A percentile compares a stretch with the other conserved stretches of the same genome.
Evolutionary conservation across 2,888 invertebrate species (phyloP).

Genomic region (Xylocampa areola): DNA sequence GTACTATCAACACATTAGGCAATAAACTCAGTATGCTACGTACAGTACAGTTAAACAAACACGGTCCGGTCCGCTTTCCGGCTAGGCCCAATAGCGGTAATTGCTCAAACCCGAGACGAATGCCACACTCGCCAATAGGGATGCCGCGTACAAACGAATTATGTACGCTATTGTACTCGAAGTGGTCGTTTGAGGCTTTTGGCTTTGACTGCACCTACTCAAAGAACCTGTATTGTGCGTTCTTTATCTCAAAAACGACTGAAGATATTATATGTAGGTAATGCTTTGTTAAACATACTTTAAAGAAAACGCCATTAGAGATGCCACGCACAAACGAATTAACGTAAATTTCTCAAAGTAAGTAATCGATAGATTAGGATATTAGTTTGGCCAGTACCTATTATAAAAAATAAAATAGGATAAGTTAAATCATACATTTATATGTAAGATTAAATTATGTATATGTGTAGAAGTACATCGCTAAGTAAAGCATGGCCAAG

Average conservation of each 20-base stretch:
- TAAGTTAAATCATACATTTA: too few relatives aligned
- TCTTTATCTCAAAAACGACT: neutral
- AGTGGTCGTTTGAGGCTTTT: slow-evolving; percentile 24
- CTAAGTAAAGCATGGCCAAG: too few relatives aligned
- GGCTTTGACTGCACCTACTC: neutral
- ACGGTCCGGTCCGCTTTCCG: slow-evolving; percentile 46
- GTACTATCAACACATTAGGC: slow-evolving; percentile 53
- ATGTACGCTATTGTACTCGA: slow-evolving; percentile 29
- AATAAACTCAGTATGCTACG: slow-evolving; percentile 53
- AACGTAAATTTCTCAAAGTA: too few relatives aligned
- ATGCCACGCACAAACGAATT: too few relatives aligned
- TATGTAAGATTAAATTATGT: too few relatives aligned
- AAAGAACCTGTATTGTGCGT: neutral
- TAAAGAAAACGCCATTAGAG: too few relatives aligned
- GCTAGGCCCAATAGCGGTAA: slow-evolving; percentile 73
- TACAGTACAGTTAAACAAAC: slow-evolving; percentile 75
- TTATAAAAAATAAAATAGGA: too few relatives aligned
- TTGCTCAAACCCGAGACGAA: slow-evolving; percentile 68
- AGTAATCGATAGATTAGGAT: too few relatives aligned
- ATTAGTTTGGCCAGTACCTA: too few relatives aligned
- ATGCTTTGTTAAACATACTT: too few relatives aligned
- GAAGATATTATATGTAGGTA: too few relatives aligned
- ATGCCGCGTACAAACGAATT: slow-evolving; percentile 44
- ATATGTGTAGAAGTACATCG: too few relatives aligned
- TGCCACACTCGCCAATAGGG: slow-evolving; percentile 44